Conservation (phyloP, 2,797 vertebrate species). For the Falco naumanni region DNA sequence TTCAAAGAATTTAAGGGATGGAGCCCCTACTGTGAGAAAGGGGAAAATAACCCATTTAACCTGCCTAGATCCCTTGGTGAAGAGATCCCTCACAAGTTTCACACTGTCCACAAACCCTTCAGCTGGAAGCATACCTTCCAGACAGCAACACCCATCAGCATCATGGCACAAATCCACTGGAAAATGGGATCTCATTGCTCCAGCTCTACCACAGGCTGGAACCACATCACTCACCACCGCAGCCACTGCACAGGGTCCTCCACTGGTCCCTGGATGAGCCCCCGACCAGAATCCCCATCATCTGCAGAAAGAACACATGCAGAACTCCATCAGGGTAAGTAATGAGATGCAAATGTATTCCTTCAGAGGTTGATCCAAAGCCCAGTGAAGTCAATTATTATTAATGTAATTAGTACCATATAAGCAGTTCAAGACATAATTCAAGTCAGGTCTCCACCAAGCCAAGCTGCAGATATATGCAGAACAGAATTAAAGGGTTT, state of each 20-base stretch:
- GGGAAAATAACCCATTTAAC: neutral
- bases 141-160: neutral
- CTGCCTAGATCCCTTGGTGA: neutral
- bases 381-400: constrained; percentile 63
- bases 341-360: constrained; percentile 65
- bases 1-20: neutral
- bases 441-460: constrained; percentile 24
- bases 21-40: neutral
- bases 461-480: neutral
- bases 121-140: neutral
- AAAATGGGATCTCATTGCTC: rapidly evolving
- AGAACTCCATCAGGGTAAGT: neutral
- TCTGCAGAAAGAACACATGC: neutral
- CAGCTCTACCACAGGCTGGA: neutral
- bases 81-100: neutral
- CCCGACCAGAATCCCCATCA: neutral
- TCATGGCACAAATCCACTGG: rapidly evolving
- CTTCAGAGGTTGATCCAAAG: constrained; percentile 42
- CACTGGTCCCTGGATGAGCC: rapidly evolving
- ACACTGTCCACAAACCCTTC: rapidly evolving
- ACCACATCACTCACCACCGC: neutral
- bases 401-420: constrained; percentile 59
- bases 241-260: neutral
- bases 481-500: constrained; percentile 24
- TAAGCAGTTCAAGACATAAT: constrained; percentile 43